Base-by-base conservation (phyloP, 2,888 invertebrate species). In the Cactoblastis cactorum region DNA sequence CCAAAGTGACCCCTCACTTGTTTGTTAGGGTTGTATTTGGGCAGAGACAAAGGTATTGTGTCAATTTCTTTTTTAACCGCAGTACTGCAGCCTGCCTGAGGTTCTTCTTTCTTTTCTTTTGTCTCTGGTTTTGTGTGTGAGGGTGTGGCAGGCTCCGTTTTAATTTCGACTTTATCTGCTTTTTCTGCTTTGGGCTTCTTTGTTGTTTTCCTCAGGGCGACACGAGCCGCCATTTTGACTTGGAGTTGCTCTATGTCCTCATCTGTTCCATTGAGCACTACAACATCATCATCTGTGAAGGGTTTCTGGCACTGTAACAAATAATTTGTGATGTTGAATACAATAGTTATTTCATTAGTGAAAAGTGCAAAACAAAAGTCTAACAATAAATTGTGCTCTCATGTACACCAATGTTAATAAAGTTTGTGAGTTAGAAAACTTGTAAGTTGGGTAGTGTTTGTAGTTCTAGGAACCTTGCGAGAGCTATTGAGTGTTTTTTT, bases 241-340 rank as follows among this genome's bases (percentile, higher is more conserved):
- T 85, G 91, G 72, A 96, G 92, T 22, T 87, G 57, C 35, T 91
- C 91, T 52, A 95, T 72, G 65, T 97, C 97, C 58, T 96, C 95
- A 11, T 95, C 94, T 59, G 91, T 92, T 46, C 95, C 95, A 85
- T 99, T 99, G 22, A 99, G 86, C n/a, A 96, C 88, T 24, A 99
- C 93, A 6, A 98, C 83, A 77, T 98, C 97, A 57, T 94, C 93
- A 45, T 94, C 91, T 8, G 90, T 89, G 72, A 95, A 97, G 0
- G 94, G 91, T 68, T 93, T 90, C 62, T 96, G 96, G 79, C 98
- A 98, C 90, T 94, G 83, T 18, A 24, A 52, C 49, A 41, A 51
- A 43, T 35, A 46, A 37, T 28, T 28, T 28, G n/a, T 28, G 8
- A 28, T 1, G 28, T 4, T 6, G 5, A 8, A 28, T 28, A 22